These are phyloP conservation scores for Oryzias melastigma DNA, from an alignment of 2,113 vertebrate genomes.

Conservation along the genomic window DNA sequence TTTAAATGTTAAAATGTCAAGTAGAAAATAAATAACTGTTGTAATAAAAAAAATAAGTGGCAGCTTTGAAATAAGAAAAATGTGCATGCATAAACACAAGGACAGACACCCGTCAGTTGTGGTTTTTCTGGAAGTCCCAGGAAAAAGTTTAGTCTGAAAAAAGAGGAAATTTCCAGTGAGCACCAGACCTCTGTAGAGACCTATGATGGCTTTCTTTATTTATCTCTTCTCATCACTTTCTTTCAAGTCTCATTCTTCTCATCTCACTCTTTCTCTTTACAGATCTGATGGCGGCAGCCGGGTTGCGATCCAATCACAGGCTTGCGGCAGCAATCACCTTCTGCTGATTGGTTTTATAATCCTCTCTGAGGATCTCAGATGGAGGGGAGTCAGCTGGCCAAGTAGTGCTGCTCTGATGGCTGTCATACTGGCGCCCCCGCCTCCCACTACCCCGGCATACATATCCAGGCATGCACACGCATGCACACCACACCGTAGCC, in stretches of 20 bases:
- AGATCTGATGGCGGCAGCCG: constrained; percentile 42
- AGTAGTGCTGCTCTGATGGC: constrained; percentile 46
- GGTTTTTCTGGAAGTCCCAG: too few species aligned
- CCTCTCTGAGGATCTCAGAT: constrained; percentile 74
- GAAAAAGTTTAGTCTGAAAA: too few species aligned
- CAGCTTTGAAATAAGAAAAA: too few species aligned
- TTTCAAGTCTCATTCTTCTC: constrained; percentile 38
- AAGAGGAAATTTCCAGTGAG: too few species aligned
- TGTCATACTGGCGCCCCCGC: constrained; percentile 37
- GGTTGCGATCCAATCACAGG: constrained; percentile 70
- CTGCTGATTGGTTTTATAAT: constrained; percentile 78
- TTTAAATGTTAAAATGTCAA: too few species aligned
- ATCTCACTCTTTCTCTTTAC: constrained; percentile 45
- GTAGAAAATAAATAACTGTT: too few species aligned
- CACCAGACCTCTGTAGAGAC: constrained; percentile 2
- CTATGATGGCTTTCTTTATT: constrained; percentile 50
- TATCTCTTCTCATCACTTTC: constrained; percentile 35
- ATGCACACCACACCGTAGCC: constrained; percentile 21
- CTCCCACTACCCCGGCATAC: constrained; percentile 12
- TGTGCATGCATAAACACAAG: too few species aligned
- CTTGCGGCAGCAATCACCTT: constrained; percentile 71
- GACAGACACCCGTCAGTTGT: too few species aligned
- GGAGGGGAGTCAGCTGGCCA: constrained; percentile 61
- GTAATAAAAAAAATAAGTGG: too few species aligned
- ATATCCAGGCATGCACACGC: constrained; percentile 17